Conservation (phyloP, 2,888 invertebrate genomes). For the Lasius fuliginosus region DNA sequence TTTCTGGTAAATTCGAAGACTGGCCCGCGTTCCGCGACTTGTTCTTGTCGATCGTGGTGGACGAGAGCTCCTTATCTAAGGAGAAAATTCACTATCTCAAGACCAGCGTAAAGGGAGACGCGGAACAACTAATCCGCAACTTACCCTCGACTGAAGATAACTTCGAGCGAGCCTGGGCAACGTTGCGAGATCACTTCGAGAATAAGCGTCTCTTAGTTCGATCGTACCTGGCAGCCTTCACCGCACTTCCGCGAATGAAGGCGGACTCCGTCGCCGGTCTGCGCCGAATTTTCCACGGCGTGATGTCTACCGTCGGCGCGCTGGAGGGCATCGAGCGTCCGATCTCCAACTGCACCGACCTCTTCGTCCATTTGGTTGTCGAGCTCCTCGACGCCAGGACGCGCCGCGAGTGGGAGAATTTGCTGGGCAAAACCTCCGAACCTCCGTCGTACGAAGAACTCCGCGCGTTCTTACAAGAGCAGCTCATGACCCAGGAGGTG, state of each 20-base stretch:
- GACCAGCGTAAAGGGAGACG: neutral
- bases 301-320: neutral
- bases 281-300: neutral
- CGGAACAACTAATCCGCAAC: neutral
- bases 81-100: neutral
- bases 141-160: neutral
- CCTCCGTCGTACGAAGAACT: neutral
- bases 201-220: neutral
- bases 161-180: neutral
- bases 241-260: neutral
- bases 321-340: neutral
- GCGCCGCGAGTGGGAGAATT: neutral
- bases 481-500: neutral
- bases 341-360: neutral
- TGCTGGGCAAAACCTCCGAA: neutral
- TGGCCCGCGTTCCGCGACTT: neutral
- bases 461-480: neutral
- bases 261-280: neutral
- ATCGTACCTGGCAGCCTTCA: neutral
- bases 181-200: neutral
- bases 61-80: neutral
- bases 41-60: neutral
- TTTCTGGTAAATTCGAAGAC: neutral
- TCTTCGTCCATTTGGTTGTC: neutral
- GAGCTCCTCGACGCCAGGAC: neutral